Percentiles rank a stretch among this genome's conserved stretches.
Evolutionary conservation across 2,113 vertebrate genomes (phyloP).

Genomic region (Apistogramma diplotaenia): DNA sequence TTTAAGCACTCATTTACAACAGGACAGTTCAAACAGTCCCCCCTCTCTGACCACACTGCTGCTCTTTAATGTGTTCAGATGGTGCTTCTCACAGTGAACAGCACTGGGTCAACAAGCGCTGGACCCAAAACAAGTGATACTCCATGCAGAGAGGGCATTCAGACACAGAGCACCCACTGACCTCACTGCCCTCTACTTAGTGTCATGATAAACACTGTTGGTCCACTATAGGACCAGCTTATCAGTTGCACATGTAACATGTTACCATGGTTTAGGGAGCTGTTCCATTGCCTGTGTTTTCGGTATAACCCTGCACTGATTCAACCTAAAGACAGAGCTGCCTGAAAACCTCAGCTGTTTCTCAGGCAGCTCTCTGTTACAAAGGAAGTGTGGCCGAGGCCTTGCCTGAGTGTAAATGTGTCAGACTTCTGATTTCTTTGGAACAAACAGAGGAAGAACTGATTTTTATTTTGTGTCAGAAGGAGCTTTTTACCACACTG

Average conservation of each 20-base stretch:
- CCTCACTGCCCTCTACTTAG: background rate
- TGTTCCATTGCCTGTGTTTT: too few species aligned
- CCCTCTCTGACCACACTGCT: slow-evolving; percentile 2
- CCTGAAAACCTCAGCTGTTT: background rate
- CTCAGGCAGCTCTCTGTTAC: background rate
- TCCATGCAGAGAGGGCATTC: background rate
- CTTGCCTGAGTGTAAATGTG: background rate
- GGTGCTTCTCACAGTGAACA: slow-evolving; percentile 20
- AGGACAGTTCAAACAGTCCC: slow-evolving; percentile 4
- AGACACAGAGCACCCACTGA: slow-evolving; percentile 9
- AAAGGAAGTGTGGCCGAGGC: background rate
- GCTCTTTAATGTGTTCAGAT: background rate
- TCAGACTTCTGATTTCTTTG: background rate
- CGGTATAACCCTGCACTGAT: background rate
- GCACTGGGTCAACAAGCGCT: slow-evolving; percentile 15
- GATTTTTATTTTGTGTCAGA: background rate
- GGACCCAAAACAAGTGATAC: slow-evolving; percentile 4
- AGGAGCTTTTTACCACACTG: background rate
- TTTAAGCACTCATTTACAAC: slow-evolving; percentile 29
- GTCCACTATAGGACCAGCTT: background rate
- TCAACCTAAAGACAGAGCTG: too few species aligned
- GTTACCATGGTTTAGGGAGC: too few species aligned
- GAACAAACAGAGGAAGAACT: background rate
- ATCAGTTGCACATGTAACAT: too few species aligned
- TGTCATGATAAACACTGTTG: background rate